Evolutionary conservation across 2,888 invertebrate genomes (phyloP), one percentile per base, ranked within the genome.

Genomic region (Mesorhabditis spiculigera): DNA sequence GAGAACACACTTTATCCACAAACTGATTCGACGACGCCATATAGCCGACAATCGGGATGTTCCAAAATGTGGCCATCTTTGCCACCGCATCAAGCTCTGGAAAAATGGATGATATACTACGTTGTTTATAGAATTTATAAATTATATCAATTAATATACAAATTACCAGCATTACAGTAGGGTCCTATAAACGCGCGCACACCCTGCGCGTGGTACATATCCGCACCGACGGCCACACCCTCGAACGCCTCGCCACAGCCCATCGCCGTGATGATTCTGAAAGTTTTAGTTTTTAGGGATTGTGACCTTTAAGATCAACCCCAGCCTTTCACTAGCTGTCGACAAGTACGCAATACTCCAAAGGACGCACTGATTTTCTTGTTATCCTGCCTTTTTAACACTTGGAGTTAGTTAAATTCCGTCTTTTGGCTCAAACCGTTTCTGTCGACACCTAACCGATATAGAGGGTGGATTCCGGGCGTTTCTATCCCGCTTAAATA

Each of bases 21-120:
- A 85, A 84, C n/a, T 74, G 73, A 43, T 81, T 85, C 43, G 75
- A 80, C 8, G 85, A 81, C 6, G 85, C 81, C 81, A 85, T 85
- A 75, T 85, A 85, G 42, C 85, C 85, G 62, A 85, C 75, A 61
- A 85, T 80, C 4, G 85, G 85, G 65, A 85, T 76, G 71, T 85
- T 85, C 83, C 84, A 84, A 72, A 81, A 84, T 5, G 84, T 79
- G 0, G 84, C 82, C 84, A 84, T 84, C 69, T 85, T 85, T 4
- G 80, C 77, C n/a, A 84, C 85, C 2, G 85, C 84, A 67, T 83
- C 83, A 73, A 83, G 63, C 71, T 83, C 83, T 73, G 73, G 68
- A n/a, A 63, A 69, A 45, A 43, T 16, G 16, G 28, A n/a, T 10
- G 16, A 28, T 8, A 16, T 10, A 58, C n/a, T 10, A 10, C 58